Evolutionary conservation across 2,888 invertebrate genomes (phyloP), one percentile per base, ranked within the genome.

Genomic region (Eristalinus sepulchralis): DNA sequence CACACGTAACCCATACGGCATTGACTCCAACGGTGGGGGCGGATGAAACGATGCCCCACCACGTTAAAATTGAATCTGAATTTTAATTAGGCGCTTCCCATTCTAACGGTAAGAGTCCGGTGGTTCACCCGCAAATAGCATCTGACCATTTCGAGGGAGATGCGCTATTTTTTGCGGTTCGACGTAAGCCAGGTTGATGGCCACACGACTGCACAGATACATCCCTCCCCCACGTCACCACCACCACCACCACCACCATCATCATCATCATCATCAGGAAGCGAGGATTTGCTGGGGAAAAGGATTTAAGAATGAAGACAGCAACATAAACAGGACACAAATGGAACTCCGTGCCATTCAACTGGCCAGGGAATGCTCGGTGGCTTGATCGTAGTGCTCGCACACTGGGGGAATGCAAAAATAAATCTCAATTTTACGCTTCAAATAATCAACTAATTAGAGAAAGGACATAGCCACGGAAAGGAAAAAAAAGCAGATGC

Each of bases 381-480:
- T 34, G 10, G 39, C 39, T 1, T 39, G 39, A 39, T 39, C 39
- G 39, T 13, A 17, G 39, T 13, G 4, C 39, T 39, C 17, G 47
- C 47, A 47, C 47, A 47, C 47, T 47, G 47, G 47, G 39, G 47
- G 17, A 63, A 76, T 84, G 80, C 76, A 84, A 84, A 27, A 80
- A 84, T 84, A 84, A 84, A 84, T 84, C 71, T 81, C 84, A 80
- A 84, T 84, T 84, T 84, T 80, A 80, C 84, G 84, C 84, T 84
- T 84, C 84, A 67, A 84, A 80, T 80, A 80, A 71, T 80, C 62
- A 55, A 80, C 80, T 84, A 84, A 84, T 84, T 84, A 80, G 76
- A 76, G 76, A 84, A 71, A 76, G 71, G 80, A 84, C 72, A 75
- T 64, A 24, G 36, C 66, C 70, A 64, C 72, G 64, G 36, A 62